These are phyloP conservation scores for Amiota minor DNA, from an alignment of 2,888 invertebrate genomes.

Conservation along the genomic window DNA sequence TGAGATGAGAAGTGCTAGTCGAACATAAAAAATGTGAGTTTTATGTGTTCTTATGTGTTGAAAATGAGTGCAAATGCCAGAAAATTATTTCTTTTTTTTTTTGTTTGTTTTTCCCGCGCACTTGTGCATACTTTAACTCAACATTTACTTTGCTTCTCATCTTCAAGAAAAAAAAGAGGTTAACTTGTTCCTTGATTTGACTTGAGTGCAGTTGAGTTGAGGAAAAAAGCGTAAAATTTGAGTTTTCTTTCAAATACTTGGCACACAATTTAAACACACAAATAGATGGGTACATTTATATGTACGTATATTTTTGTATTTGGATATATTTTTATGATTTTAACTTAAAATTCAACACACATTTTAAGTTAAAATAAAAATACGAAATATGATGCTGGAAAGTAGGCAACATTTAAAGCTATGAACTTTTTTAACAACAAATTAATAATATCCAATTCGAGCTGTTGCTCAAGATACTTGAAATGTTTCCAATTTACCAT, in stretches of 20 bases:
- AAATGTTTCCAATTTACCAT: slow-evolving; percentile 19
- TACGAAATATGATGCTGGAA: slow-evolving; percentile 35
- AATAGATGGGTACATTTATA: too few relatives aligned
- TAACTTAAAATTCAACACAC: too few relatives aligned
- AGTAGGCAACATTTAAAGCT: slow-evolving; percentile 32
- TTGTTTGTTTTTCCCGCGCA: not conserved
- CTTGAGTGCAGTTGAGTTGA: slow-evolving; percentile 26
- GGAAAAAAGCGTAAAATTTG: slow-evolving; percentile 13
- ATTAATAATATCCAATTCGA: not conserved
- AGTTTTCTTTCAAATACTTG: slow-evolving; percentile 28
- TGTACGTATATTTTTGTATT: too few relatives aligned
- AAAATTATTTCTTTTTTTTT: slow-evolving; percentile 2
- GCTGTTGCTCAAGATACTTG: not conserved
- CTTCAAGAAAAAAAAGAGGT: slow-evolving; percentile 53
- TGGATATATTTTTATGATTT: too few relatives aligned
- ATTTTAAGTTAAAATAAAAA: not conserved
- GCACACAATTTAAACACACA: slow-evolving; percentile 35
- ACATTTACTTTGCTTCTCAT: not conserved
- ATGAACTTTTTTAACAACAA: slow-evolving; percentile 17
- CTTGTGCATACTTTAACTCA: not conserved
- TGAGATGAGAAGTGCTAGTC: not conserved
- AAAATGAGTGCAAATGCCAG: not conserved
- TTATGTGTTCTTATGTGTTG: too few relatives aligned
- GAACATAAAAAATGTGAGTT: slow-evolving; percentile 18
- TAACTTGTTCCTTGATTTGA: slow-evolving; percentile 52